Conservation (phyloP, 2,113 vertebrate species). For the Hypanus sabinus region DNA sequence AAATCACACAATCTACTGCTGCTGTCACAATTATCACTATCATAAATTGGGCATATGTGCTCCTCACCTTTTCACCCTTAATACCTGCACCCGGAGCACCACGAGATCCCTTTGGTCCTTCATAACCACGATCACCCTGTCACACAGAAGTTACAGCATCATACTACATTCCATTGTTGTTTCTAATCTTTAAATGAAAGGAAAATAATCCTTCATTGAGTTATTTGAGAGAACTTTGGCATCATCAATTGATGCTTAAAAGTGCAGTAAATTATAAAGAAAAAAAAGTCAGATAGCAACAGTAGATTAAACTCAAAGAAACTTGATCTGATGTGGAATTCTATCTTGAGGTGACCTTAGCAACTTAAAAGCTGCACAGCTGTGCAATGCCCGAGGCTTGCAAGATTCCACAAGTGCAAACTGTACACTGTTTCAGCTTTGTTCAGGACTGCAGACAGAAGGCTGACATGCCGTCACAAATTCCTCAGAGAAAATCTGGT, state of each 20-base stretch:
- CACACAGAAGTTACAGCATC: conserved; percentile 40
- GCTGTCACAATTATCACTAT: conserved; percentile 43
- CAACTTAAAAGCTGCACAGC: neutral
- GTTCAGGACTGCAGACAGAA: conserved; percentile 19
- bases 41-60: conserved; percentile 49
- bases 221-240: neutral
- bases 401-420: neutral
- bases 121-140: conserved; percentile 73
- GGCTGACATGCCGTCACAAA: neutral
- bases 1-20: conserved; percentile 50
- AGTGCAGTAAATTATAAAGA: neutral
- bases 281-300: neutral
- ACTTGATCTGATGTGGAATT: neutral
- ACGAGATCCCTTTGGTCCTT: conserved; percentile 65
- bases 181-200: neutral
- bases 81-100: conserved; percentile 71
- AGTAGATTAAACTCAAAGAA: neutral
- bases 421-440: conserved; percentile 5
- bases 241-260: neutral
- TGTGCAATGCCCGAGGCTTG: neutral
- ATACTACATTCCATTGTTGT: neutral
- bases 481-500: neutral
- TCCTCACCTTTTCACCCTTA: conserved; percentile 78
- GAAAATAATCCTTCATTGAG: neutral
- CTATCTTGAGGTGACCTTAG: neutral